phyloP scores from a whole-genome alignment of 2,113 vertebrate species.

The Helogale parvula region DNA sequence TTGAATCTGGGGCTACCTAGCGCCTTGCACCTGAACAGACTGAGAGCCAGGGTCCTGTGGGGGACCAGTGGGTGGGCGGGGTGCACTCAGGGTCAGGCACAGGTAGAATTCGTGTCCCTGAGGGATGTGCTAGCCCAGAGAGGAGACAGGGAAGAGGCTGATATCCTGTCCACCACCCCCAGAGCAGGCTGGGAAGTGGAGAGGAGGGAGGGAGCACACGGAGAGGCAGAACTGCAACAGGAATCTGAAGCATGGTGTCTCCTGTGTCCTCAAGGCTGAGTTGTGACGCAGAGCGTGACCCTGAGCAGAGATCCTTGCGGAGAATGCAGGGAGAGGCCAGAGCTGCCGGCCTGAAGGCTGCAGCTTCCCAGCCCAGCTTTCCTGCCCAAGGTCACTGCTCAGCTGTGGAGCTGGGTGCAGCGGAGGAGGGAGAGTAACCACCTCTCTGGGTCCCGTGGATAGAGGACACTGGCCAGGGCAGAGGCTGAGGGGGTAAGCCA shows the following conservation, averaged over 20 bases:
- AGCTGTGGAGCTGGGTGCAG: background rate
- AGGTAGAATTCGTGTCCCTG: background rate
- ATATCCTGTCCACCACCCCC: background rate
- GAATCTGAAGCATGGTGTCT: background rate
- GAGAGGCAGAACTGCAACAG: background rate
- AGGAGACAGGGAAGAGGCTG: background rate
- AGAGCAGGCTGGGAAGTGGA: background rate
- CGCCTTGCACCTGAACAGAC: background rate
- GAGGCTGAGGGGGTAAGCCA: too few relatives aligned
- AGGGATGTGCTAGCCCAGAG: background rate
- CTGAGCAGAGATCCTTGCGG: background rate
- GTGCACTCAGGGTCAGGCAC: background rate
- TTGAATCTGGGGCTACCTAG: background rate
- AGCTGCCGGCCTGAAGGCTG: background rate
- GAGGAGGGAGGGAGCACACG: background rate
- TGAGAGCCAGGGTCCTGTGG: background rate
- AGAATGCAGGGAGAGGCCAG: slow-evolving; percentile 33
- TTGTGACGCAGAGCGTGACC: slow-evolving; percentile 54
- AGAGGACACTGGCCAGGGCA: background rate
- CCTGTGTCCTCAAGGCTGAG: slow-evolving; percentile 14
- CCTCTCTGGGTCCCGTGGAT: background rate
- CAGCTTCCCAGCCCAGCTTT: background rate
- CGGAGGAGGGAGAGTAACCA: background rate
- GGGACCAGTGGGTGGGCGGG: background rate
- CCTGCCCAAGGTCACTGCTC: background rate